Base-by-base conservation (phyloP, 1,140 invertebrate genomes). In the Venturia canescens region DNA sequence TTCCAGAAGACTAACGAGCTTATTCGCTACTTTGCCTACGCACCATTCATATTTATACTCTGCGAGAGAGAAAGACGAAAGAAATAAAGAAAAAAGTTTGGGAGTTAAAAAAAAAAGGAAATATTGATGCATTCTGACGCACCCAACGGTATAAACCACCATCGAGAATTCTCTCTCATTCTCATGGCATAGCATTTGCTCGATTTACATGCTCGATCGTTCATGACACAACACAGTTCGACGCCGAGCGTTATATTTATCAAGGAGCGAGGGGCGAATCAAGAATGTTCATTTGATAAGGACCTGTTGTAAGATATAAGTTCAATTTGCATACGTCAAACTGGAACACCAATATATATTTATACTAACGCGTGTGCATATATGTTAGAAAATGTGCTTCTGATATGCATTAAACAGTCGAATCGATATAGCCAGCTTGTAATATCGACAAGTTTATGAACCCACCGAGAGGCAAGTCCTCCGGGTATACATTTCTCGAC, bases 271-370 rank as follows among this genome's bases (percentile, higher is more conserved):
- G 66, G 18, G 66, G 53, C 18, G 66, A 83, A 80, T 78, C 80
- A 78, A 77, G 82, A 83, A 83, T 83, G 82, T 83, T 83, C 69
- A 83, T 83, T 83, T 83, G 82, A 83, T 83, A 83, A 83, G 82
- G 79, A 29, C 79, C 75, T 72, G 82, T 77, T 83, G 82, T 83
- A 83, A 83, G 82, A 83, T 83, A 83, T 80, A 83, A 83, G 82
- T 83, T 80, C 82, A 80, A 83, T 83, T 83, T 83, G 82, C 82
- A 83, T 83, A 83, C 80, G 79, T 83, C 82, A 83, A 75, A 80
- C 79, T 69, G 53, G 53, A 79, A 80, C 82, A 83, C 60, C 79
- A 78, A 66, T 81, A 78, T 13, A 26, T 69, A 31, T 69, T 31
- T 31, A 69, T 31, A 69, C 9, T 31, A 31, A 69, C 29, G 29